A percentile compares a stretch with the other conserved stretches of the same genome.
Evolutionary conservation across 2,888 invertebrate genomes (phyloP).

Genomic region (Silvanus unidentatus): DNA sequence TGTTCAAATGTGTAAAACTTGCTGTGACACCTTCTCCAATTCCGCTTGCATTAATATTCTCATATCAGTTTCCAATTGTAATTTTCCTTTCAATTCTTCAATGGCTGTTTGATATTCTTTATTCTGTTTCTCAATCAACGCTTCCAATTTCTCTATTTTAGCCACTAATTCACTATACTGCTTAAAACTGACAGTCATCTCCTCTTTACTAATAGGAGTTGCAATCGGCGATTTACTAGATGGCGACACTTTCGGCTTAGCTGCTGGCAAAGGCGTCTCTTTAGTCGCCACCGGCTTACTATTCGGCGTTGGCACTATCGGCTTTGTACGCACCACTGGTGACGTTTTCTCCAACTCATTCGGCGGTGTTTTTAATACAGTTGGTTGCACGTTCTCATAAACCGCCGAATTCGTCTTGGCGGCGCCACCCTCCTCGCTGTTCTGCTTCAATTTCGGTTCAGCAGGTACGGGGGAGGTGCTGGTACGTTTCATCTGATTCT

Average conservation of each 20-base stretch:
- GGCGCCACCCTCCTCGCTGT: slow-evolving; percentile 19
- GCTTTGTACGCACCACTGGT: slow-evolving; percentile 20
- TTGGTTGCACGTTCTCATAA: slow-evolving; percentile 25
- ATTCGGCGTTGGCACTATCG: slow-evolving; percentile 13
- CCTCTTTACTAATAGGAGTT: slow-evolving; percentile 4
- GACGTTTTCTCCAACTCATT: slow-evolving; percentile 33
- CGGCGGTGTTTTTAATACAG: slow-evolving; percentile 33
- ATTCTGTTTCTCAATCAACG: slow-evolving; percentile 54
- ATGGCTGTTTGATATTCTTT: slow-evolving; percentile 56
- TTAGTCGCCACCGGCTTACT: slow-evolving; percentile 5
- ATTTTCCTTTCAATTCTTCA: slow-evolving; percentile 56
- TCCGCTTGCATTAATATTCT: slow-evolving; percentile 59
- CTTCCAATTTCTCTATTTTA: slow-evolving; percentile 54
- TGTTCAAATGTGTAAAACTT: slow-evolving; percentile 49
- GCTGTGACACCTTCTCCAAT: slow-evolving; percentile 64
- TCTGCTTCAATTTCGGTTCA: slow-evolving; percentile 31
- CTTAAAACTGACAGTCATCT: slow-evolving; percentile 28
- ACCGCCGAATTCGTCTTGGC: slow-evolving; percentile 25
- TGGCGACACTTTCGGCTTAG: slow-evolving; percentile 10
- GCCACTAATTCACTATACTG: slow-evolving; percentile 41
- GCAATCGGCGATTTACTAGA: slow-evolving; percentile 3
- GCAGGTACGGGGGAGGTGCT: slow-evolving; percentile 42
- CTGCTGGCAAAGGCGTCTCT: not conserved
- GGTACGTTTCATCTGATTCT: slow-evolving; percentile 66
- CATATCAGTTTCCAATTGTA: slow-evolving; percentile 59